Percentiles rank a stretch among this genome's conserved stretches.
Evolutionary conservation across 92 coral and sea anemone genomes (phyloP).

Genomic region (Parazoanthus swiftii): DNA sequence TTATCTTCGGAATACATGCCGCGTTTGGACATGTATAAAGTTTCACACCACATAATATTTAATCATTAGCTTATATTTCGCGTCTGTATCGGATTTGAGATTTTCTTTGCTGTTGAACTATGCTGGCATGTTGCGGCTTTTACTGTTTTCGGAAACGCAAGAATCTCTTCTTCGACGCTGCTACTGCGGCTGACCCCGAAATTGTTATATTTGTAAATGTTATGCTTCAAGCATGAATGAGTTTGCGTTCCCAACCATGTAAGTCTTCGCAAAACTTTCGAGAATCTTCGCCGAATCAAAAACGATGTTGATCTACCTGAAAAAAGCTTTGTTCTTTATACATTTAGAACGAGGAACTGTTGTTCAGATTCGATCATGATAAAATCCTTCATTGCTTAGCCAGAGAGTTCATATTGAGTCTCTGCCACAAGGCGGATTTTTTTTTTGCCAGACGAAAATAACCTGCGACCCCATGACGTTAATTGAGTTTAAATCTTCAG

Average conservation of each 20-base stretch:
- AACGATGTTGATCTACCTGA: neutral
- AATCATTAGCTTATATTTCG: constrained; percentile 26
- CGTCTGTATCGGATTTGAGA: constrained; percentile 33
- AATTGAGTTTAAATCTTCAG: constrained; percentile 41
- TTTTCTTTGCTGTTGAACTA: constrained; percentile 17
- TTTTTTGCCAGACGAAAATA: constrained; percentile 26
- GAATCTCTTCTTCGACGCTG: neutral
- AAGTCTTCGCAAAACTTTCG: neutral
- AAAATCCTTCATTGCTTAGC: neutral
- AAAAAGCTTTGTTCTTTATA: neutral
- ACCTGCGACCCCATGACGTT: constrained; percentile 39
- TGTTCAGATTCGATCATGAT: neutral
- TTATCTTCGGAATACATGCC: constrained; percentile 15
- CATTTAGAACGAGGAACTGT: neutral
- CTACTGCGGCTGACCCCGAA: constrained; percentile 8
- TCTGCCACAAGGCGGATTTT: constrained; percentile 4
- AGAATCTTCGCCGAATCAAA: neutral
- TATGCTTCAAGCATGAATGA: constrained; percentile 28
- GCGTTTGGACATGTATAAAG: neutral
- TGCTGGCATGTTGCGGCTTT: constrained; percentile 29
- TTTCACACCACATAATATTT: constrained; percentile 26
- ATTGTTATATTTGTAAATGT: constrained; percentile 17
- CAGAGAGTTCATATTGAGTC: neutral
- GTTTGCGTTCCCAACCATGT: neutral
- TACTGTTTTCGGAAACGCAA: constrained; percentile 11